These are phyloP conservation scores for Peromyscus polionotus DNA, from an alignment of 2,113 vertebrate species.

Conservation along the genomic window DNA sequence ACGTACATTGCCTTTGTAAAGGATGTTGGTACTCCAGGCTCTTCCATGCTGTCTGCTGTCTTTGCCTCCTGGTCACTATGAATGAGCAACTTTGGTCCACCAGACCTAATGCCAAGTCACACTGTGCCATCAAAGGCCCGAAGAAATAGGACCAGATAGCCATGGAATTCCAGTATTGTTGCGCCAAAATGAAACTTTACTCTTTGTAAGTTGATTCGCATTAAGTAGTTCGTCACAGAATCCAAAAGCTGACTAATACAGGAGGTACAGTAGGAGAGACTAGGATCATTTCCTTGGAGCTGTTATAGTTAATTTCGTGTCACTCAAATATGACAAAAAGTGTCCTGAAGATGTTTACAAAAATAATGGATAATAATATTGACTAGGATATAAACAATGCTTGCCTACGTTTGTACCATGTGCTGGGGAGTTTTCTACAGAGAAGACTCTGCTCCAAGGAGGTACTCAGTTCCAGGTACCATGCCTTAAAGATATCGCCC, in stretches of 20 bases:
- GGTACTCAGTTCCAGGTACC: neutral
- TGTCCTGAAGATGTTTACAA: neutral
- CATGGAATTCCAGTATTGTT: neutral
- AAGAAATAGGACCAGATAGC: neutral
- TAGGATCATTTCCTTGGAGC: neutral
- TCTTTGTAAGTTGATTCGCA: neutral
- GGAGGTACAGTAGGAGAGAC: neutral
- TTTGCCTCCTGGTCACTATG: neutral
- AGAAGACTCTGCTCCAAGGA: neutral
- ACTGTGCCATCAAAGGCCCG: neutral
- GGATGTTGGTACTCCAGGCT: too few species aligned
- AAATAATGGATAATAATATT: neutral
- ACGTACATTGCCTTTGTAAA: too few species aligned
- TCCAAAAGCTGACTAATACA: neutral
- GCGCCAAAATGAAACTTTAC: neutral
- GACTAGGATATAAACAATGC: neutral
- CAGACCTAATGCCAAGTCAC: neutral
- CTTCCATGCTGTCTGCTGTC: neutral
- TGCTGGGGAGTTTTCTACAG: neutral
- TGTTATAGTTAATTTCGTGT: neutral
- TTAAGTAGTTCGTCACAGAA: neutral
- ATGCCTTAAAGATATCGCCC: neutral
- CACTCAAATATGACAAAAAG: constrained; percentile 22
- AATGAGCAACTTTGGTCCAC: neutral
- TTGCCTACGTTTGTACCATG: neutral